Conservation (phyloP, 1,140 invertebrate genomes). For the Onthophagus taurus region DNA sequence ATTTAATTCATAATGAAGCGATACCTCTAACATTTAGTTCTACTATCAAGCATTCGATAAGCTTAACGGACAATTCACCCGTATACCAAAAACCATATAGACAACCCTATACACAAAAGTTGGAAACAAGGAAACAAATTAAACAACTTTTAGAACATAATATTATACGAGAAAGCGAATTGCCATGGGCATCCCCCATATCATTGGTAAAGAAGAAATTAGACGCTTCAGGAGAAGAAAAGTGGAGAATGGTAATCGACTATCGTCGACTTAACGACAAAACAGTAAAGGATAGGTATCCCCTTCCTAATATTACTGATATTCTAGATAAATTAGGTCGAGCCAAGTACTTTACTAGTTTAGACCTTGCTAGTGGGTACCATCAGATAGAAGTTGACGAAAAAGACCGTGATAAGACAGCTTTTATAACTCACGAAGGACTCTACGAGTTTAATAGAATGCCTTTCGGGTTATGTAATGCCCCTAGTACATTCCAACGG, state of each 20-base stretch:
- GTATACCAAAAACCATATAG: slow-evolving; percentile 15
- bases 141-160: slow-evolving; percentile 11
- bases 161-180: slow-evolving; percentile 25
- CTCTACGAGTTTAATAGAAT: no score
- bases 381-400: slow-evolving; percentile 1
- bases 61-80: slow-evolving; percentile 10
- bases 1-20: slow-evolving; percentile 15
- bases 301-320: slow-evolving; percentile 1
- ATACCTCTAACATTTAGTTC: slow-evolving; percentile 11
- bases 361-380: slow-evolving; percentile 6
- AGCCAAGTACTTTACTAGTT: slow-evolving; percentile 13
- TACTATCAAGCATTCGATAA: slow-evolving; percentile 14
- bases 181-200: slow-evolving; percentile 24
- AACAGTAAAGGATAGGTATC: neutral
- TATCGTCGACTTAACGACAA: no score
- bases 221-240: slow-evolving; percentile 24
- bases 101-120: slow-evolving; percentile 19
- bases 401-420: no score
- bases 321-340: slow-evolving; percentile 5
- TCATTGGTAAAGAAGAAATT: slow-evolving; percentile 29
- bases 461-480: no score
- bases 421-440: no score
- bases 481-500: slow-evolving; percentile 4
- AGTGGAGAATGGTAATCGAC: slow-evolving; percentile 19
- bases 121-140: slow-evolving; percentile 17